Evolutionary conservation across 2,113 vertebrate species (phyloP), one percentile per base, ranked within the genome.

Genomic region (Corythoichthys intestinalis): DNA sequence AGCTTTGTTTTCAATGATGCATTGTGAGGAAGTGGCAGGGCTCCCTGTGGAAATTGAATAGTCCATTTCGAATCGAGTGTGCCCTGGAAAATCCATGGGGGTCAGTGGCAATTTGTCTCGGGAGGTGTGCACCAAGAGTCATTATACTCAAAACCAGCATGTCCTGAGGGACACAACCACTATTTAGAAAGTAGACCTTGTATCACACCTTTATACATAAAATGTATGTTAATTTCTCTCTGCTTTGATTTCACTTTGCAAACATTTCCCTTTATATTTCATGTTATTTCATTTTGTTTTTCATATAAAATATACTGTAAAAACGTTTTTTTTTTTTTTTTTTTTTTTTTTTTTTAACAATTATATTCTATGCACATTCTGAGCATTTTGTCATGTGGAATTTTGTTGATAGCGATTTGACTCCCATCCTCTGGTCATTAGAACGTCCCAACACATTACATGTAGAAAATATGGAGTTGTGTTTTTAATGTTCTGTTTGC

Each of bases 81-180:
- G 84, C 84, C 81, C 86, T 83, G 80, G 79, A 85, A 88, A 86
- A 87, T 88, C 87, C 84, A 88, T 86, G 80, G 76, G 70, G 88
- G 88, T 90, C 87, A 87, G 75, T 78, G 78, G 77, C 84, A 87
- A 88, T 92, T 85, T 87, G 80, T 91, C 87, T 88, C 86, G 76
- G 80, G 78, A 86, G 82, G 83, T 76, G 81, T 81, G 71, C 73
- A 75, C 75, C 5, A 68, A 87, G 82, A 87, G 83, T 91, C 87
- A 89, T 89, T 88, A 87, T 39, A 61, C 82, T 77, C 79, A 78
- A 81, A 83, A 87, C 86, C 82, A 80, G 81, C 81, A 82, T 77
- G 80, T 82, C 78, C 83, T 47, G 4, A 60, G 84, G 85, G 84
- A 85, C 70, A 72, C 14, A 75, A 65, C 73, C 66, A 77, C 73